Percentiles rank a stretch among this genome's conserved stretches.
Evolutionary conservation across 30 jellyfish, hydroid and myxozoan species (phyloP).

Genomic region (Aurelia sp.): DNA sequence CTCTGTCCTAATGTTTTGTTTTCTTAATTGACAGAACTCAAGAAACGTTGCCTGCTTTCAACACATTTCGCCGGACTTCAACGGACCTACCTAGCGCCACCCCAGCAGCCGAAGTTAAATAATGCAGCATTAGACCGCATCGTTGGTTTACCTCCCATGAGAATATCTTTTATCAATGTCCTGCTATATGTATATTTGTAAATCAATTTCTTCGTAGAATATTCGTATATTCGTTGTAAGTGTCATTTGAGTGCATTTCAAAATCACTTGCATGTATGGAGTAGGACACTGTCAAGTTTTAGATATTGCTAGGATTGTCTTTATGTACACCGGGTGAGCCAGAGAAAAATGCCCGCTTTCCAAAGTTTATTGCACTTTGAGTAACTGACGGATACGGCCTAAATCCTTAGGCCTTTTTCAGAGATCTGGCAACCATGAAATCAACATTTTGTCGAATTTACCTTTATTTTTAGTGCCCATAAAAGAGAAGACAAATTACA

Average conservation of each 20-base stretch:
- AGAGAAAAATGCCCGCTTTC: too few species aligned
- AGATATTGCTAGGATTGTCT: neutral
- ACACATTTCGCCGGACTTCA: conserved; percentile 82
- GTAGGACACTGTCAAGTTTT: neutral
- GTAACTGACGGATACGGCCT: too few species aligned
- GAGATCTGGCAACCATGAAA: too few species aligned
- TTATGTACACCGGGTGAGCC: neutral
- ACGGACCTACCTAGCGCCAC: conserved; percentile 70
- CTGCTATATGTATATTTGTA: conserved; percentile 62
- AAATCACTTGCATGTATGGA: neutral
- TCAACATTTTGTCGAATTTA: too few species aligned
- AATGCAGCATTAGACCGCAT: conserved; percentile 1
- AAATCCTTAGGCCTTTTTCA: too few species aligned
- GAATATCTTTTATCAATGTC: conserved; percentile 50
- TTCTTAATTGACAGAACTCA: conserved; percentile 46
- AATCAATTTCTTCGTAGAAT: conserved; percentile 45
- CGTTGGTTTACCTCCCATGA: conserved; percentile 1
- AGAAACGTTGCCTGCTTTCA: conserved; percentile 86
- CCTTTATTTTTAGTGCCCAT: too few species aligned
- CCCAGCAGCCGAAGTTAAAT: conserved; percentile 86
- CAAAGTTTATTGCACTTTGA: too few species aligned
- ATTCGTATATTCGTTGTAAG: conserved; percentile 13
- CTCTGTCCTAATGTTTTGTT: neutral
- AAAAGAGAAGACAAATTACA: too few species aligned
- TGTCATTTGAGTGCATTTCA: conserved; percentile 50